phyloP scores from a whole-genome alignment of 2,113 vertebrate species.

The Chamaea fasciata region DNA sequence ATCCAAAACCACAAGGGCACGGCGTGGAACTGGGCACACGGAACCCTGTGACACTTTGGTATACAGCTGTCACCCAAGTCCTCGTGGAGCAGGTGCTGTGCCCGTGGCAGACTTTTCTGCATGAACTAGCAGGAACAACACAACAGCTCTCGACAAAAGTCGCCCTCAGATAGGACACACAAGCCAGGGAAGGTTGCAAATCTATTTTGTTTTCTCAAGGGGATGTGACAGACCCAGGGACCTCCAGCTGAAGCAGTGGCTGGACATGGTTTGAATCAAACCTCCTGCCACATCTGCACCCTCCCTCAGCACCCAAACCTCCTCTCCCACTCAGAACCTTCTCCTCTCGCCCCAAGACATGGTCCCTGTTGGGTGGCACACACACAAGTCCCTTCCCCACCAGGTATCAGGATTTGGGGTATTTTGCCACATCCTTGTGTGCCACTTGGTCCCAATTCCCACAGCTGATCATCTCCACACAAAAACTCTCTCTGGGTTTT shows the following conservation, averaged over 20 bases:
- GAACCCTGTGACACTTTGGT: conserved; percentile 8
- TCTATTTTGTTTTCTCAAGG: background rate
- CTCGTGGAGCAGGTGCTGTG: background rate
- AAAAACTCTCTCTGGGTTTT: background rate
- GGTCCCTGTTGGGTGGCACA: background rate
- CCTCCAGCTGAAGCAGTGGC: background rate
- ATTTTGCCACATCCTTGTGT: accelerated
- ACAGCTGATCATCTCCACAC: background rate
- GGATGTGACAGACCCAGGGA: background rate
- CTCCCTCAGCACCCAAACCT: background rate
- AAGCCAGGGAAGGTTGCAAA: background rate
- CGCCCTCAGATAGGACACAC: background rate
- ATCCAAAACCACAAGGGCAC: background rate
- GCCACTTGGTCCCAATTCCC: background rate
- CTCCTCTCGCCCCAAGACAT: background rate
- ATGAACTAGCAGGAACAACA: background rate
- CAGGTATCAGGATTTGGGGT: accelerated
- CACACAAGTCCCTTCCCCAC: background rate
- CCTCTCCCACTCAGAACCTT: background rate
- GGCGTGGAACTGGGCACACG: background rate
- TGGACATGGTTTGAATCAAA: background rate
- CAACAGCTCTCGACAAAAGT: background rate
- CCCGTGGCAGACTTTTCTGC: background rate
- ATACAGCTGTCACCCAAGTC: background rate
- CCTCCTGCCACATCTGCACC: background rate